Base-by-base conservation (phyloP, 2,113 vertebrate species). In the Cervus canadensis region DNA sequence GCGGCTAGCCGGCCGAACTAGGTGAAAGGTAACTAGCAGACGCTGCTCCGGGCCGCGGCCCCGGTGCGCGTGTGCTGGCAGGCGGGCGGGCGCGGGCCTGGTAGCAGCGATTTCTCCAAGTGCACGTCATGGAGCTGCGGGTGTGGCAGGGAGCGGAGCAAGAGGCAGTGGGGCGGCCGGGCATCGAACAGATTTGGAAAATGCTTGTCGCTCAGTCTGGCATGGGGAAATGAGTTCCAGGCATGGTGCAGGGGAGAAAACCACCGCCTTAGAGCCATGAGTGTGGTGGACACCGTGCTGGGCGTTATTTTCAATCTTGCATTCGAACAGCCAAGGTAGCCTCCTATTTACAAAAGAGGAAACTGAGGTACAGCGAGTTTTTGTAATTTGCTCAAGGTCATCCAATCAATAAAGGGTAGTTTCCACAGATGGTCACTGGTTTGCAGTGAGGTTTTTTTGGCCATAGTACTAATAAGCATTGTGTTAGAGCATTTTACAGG, bases 11-110 rank as follows among this genome's bases (percentile, higher is more conserved):
- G 17, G 2, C 90, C 19, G 96, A 98, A 98, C 87, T 99, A n/a
- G 99, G 99, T 98, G 98, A 99, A 98, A 97, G 97, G 98, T 98
- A 98, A 98, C 97, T 85, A 91, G 71, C 92, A 94, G 98, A 92
- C 98, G 64, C 40, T 19, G 96, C 93, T 89, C 91, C 30, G 6
- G 57, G 52, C 62, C 1, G 36, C 43, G 8, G 85, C 52, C 26
- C 0, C 0, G 26, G 30, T 7, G 10, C 15, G 97, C 98, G 0
- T 82, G 98, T 94, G 97, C 74, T 8, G 40, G 74, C 5, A 1
- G 26, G 71, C 5, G 0, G 36, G 74, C 33, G 11, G 81, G 48
- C 28, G n/a, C 87, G 25, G 59, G 25, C 15, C 6, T 7, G 15
- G 33, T 14, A 0, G 2, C 12, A 25, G 25, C 2, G 33, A 25